Evolutionary conservation across 1,140 invertebrate species (phyloP).

Genomic region (Stenopsyche tienmushanensis): DNA sequence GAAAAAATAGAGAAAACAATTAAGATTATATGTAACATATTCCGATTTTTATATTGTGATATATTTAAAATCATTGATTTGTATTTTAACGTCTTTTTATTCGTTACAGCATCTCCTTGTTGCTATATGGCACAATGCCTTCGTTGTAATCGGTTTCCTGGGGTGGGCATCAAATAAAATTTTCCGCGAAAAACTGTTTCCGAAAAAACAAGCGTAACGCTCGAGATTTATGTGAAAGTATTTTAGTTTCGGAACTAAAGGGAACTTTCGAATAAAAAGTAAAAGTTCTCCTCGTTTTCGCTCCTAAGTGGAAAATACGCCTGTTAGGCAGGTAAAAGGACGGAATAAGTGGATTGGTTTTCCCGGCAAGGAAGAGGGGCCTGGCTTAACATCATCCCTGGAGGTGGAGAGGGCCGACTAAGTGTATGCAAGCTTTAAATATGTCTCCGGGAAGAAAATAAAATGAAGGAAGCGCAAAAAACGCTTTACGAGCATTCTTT

Average conservation of each 20-base stretch:
- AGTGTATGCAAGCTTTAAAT: conserved; percentile 38
- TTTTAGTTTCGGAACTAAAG: conserved; percentile 17
- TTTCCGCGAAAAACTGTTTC: conserved; percentile 16
- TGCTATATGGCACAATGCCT: no score
- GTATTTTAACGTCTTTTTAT: no score
- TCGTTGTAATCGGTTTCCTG: no score
- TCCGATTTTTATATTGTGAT: no score
- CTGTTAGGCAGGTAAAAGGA: conserved; percentile 41
- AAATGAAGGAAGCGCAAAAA: conserved; percentile 9
- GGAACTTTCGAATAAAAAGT: conserved; percentile 24
- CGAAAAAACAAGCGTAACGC: conserved; percentile 21
- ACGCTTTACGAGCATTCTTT: conserved; percentile 39
- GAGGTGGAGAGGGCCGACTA: conserved; percentile 4
- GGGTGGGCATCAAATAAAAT: conserved; percentile 2
- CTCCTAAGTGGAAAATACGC: conserved; percentile 36
- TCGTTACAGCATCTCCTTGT: no score
- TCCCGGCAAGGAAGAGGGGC: conserved; percentile 6
- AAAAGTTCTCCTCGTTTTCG: conserved; percentile 27
- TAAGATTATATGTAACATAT: no score
- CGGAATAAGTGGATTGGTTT: conserved; percentile 41
- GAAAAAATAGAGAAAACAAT: no score
- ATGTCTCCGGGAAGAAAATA: conserved; percentile 37
- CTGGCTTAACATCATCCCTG: conserved; percentile 9
- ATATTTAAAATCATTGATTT: no score
- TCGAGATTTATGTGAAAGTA: conserved; percentile 27